Conservation (phyloP, 2,113 vertebrate genomes). For the Chaetorhynchus papuensis region DNA sequence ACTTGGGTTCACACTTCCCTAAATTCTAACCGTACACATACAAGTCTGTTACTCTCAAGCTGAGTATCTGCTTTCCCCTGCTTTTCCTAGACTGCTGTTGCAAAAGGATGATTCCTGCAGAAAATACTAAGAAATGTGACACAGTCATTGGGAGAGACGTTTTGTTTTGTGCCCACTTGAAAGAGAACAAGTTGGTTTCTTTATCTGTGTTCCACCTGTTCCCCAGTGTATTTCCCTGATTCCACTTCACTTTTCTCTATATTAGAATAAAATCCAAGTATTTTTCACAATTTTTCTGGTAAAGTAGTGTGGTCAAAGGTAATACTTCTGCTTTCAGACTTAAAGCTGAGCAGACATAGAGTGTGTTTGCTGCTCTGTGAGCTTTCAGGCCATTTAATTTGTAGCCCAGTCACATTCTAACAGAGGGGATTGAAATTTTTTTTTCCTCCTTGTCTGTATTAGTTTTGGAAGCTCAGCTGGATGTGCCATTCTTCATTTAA, state of each 20-base stretch:
- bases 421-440: neutral
- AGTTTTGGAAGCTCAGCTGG: neutral
- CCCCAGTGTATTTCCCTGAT: neutral
- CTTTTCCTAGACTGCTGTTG: neutral
- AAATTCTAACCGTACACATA: accelerated
- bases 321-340: neutral
- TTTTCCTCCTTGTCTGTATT: neutral
- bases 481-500: neutral
- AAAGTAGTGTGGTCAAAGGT: neutral
- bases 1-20: neutral
- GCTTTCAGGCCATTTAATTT: neutral
- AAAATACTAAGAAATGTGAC: neutral
- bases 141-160: neutral
- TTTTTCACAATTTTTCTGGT: neutral
- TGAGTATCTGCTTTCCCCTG: neutral
- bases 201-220: neutral
- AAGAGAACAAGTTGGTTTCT: neutral
- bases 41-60: neutral
- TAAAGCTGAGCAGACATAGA: neutral
- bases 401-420: neutral
- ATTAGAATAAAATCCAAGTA: neutral
- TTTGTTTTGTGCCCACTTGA: neutral
- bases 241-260: neutral
- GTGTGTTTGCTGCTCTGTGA: neutral
- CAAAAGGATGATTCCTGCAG: neutral